A percentile compares a stretch with the other conserved stretches of the same genome.
These are phyloP conservation scores for Meghimatium bilineatum DNA, from an alignment of 2,888 invertebrate species.

Conservation along the genomic window DNA sequence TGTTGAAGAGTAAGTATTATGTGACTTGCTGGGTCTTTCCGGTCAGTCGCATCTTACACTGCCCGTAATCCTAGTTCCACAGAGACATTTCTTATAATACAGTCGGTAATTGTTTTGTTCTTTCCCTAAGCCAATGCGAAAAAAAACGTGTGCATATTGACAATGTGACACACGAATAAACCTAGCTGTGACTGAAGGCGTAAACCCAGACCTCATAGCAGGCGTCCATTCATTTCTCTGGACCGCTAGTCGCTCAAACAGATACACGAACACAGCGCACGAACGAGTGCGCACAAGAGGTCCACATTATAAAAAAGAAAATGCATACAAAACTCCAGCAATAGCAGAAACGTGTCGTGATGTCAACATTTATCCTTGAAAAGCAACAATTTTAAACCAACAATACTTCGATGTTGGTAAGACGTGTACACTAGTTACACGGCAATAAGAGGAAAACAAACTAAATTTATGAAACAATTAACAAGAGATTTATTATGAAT, in stretches of 20 bases:
- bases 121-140: background rate
- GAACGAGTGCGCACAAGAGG: background rate
- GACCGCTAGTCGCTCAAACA: background rate
- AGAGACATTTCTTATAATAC: background rate
- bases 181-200: background rate
- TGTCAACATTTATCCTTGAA: background rate
- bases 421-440: background rate
- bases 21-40: too few species aligned
- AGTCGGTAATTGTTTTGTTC: background rate
- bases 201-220: slow-evolving; percentile 10
- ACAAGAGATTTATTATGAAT: background rate
- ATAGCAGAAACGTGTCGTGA: background rate
- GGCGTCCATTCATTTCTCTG: slow-evolving; percentile 1
- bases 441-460: background rate
- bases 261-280: background rate
- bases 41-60: too few species aligned
- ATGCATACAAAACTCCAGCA: background rate
- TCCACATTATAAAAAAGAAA: background rate
- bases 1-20: too few species aligned
- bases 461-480: background rate
- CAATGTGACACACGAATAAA: slow-evolving; percentile 15
- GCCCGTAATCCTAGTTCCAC: too few species aligned
- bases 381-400: too few species aligned
- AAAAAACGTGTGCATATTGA: slow-evolving; percentile 10
- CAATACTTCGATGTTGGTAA: background rate